These are phyloP conservation scores for Lasioglossum vierecki DNA, from an alignment of 2,888 invertebrate genomes.

Conservation along the genomic window DNA sequence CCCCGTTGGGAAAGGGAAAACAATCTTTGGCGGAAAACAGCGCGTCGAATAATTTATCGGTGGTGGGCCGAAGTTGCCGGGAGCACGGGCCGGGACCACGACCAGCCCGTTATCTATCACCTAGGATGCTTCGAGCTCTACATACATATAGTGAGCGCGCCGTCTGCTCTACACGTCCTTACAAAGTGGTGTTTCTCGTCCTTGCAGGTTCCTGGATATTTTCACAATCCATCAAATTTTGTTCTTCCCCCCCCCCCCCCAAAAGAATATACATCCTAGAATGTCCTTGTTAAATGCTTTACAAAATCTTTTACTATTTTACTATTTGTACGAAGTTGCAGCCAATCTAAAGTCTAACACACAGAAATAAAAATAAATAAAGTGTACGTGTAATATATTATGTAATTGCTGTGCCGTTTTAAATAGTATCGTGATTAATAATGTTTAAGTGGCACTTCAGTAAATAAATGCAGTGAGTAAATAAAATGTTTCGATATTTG, in stretches of 20 bases:
- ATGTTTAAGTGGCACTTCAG: neutral
- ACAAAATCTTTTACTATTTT: neutral
- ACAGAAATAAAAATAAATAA: neutral
- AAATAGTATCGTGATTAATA: neutral
- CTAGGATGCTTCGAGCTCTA: neutral
- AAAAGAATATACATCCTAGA: too few species aligned
- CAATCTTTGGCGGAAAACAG: constrained; percentile 76
- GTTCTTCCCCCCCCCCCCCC: too few species aligned
- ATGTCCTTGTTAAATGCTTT: neutral
- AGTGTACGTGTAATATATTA: neutral
- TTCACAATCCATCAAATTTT: constrained; percentile 8
- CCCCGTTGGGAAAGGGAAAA: constrained; percentile 62
- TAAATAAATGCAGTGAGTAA: neutral
- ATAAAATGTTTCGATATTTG: neutral
- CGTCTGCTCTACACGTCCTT: constrained; percentile 56
- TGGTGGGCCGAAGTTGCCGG: constrained; percentile 67
- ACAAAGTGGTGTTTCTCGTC: constrained; percentile 30
- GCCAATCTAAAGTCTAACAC: neutral
- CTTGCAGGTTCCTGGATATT: constrained; percentile 9
- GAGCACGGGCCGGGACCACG: constrained; percentile 67
- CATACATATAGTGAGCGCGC: constrained; percentile 3
- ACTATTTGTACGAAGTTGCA: neutral
- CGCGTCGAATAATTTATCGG: constrained; percentile 75
- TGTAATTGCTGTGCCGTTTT: neutral
- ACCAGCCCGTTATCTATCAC: constrained; percentile 75